phyloP scores from a whole-genome alignment of 2,797 vertebrate species.

The Poecilia gillii region DNA sequence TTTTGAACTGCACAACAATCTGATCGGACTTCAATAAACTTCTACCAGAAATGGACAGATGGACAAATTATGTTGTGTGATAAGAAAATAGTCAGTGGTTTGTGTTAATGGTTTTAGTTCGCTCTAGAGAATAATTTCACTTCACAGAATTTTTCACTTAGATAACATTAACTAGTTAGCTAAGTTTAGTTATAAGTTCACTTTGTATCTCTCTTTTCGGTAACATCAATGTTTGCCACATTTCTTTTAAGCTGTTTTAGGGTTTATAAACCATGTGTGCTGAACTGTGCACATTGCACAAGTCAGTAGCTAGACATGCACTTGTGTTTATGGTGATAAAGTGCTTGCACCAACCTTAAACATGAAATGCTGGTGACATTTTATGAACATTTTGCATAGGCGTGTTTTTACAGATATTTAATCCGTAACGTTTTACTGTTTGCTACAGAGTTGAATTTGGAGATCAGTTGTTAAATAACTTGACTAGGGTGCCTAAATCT shows the following conservation, averaged over 20 bases:
- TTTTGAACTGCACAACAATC: not conserved
- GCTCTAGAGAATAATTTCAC: not conserved
- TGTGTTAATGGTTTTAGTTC: not conserved
- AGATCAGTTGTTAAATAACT: not conserved
- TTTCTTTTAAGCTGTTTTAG: not conserved
- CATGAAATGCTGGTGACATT: not conserved
- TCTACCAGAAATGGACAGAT: not conserved
- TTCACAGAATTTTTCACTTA: not conserved
- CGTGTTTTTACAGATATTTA: not conserved
- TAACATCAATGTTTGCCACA: not conserved
- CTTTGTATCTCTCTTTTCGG: not conserved
- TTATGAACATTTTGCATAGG: not conserved
- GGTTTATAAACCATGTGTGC: not conserved
- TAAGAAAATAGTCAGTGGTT: not conserved
- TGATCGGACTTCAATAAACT: not conserved
- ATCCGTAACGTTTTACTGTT: too few species aligned
- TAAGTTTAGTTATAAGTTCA: not conserved
- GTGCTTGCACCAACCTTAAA: not conserved
- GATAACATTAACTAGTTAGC: not conserved
- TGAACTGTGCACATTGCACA: not conserved
- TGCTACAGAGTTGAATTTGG: not conserved
- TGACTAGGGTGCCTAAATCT: not conserved
- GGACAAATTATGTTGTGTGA: not conserved
- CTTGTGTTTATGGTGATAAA: not conserved
- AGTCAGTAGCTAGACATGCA: not conserved